Base-by-base conservation (phyloP, 1,140 invertebrate species). In the Phortica variegata region DNA sequence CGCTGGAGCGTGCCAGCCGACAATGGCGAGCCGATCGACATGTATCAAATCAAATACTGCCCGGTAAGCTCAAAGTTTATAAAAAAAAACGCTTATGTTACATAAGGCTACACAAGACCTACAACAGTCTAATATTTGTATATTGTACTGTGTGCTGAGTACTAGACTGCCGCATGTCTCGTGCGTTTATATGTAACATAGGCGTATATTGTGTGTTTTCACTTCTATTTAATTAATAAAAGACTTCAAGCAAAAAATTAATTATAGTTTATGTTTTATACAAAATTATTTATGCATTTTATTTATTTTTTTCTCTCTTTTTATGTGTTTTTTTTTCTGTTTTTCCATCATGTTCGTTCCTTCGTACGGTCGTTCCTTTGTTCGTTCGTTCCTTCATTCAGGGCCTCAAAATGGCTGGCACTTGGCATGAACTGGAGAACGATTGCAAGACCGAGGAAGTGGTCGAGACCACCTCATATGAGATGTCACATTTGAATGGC, bases 11-110 rank as follows among this genome's bases (percentile, higher is more conserved):
- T 87, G 26, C 90, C 91, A 0, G 83, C 85, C 10, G 87, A 95
- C 66, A 95, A 95, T 77, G 93, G 93, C 3, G 88, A 91, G 77
- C 85, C 85, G 2, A 94, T 96, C 60, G 86, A 92, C 58, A 79
- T 79, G 63, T 96, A 93, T 77, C 79, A 86, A 71, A 83, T 96
- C 39, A 85, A 80, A 60, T 91, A 86, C 69, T 93, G 90, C 71
- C 81, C 83, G 57, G 89, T 91, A 80, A 84, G 84, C 8, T 2
- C 2, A 37, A n/a, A 34, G n/a, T 2, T 1, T 15, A 37, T n/a
- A 4, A 9, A 21, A 41, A 7, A 17, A 42, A n/a, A n/a, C n/a
- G n/a, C n/a, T n/a, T n/a, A n/a, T n/a, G n/a, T n/a, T n/a, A n/a
- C n/a, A n/a, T n/a, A n/a, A n/a, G n/a, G n/a, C n/a, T n/a, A n/a